Evolutionary conservation across 1,140 invertebrate species (phyloP).

Genomic region (Caenorhabditis brenneri): DNA sequence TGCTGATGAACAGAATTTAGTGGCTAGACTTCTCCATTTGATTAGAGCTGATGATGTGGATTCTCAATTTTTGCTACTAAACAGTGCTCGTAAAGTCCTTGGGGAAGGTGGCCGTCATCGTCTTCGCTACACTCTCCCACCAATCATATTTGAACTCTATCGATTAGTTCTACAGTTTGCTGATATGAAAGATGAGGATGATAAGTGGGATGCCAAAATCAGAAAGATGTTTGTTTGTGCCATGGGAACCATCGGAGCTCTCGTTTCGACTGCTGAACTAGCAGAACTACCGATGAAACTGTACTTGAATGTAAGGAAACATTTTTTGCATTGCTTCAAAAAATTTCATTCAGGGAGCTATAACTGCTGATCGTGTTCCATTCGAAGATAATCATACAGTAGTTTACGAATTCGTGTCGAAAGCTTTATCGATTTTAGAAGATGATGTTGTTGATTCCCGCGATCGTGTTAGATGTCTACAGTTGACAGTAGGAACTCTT

Average conservation of each 20-base stretch:
- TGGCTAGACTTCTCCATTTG: conserved; percentile 88
- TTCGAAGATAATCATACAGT: conserved; percentile 94
- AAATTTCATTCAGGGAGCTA: conserved; percentile 89
- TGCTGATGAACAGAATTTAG: conserved; percentile 90
- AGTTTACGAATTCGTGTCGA: conserved; percentile 97
- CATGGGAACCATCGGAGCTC: conserved; percentile 87
- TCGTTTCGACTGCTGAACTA: conserved; percentile 84
- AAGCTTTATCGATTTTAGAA: conserved; percentile 95
- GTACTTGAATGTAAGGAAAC: conserved; percentile 82
- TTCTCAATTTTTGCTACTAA: conserved; percentile 83
- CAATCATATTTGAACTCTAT: conserved; percentile 88
- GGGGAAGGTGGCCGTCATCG: conserved; percentile 84
- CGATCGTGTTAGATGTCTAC: conserved; percentile 92
- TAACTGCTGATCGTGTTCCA: conserved; percentile 87
- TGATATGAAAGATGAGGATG: conserved; percentile 81
- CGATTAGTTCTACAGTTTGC: conserved; percentile 85
- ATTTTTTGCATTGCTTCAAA: no score
- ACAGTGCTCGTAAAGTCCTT: conserved; percentile 85
- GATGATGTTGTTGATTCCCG: conserved; percentile 98
- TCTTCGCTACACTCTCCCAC: conserved; percentile 89
- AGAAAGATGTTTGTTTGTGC: conserved; percentile 98
- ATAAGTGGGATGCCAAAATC: conserved; percentile 97
- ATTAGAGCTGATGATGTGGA: conserved; percentile 84
- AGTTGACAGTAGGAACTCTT: conserved; percentile 90
- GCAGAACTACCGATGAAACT: conserved; percentile 89